phyloP scores from a whole-genome alignment of 2,113 vertebrate species.

The Nothobranchius kuhntae region DNA sequence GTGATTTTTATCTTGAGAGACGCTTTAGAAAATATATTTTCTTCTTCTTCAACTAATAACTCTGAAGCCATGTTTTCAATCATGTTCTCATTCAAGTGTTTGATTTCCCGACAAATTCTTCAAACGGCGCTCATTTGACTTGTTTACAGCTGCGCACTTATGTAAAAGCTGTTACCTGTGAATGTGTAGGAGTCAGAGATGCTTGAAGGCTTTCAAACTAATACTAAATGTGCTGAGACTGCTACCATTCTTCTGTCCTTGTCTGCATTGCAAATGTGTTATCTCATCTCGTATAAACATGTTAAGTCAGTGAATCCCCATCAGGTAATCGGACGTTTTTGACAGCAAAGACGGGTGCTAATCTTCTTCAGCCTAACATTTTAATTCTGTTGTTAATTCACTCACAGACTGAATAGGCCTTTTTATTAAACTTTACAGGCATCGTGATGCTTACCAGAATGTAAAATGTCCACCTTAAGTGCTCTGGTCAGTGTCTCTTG shows the following conservation, averaged over 20 bases:
- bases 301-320: slow-evolving; percentile 9
- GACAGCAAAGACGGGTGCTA: slow-evolving; percentile 47
- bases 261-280: slow-evolving; percentile 19
- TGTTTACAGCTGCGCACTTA: slow-evolving; percentile 17
- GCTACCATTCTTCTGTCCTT: not conserved
- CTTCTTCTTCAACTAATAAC: not conserved
- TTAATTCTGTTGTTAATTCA: slow-evolving; percentile 66
- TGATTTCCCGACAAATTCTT: slow-evolving; percentile 30
- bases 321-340: slow-evolving; percentile 31
- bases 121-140: slow-evolving; percentile 13
- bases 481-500: slow-evolving; percentile 15
- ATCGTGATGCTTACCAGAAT: slow-evolving; percentile 36
- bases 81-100: not conserved
- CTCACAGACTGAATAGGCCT: slow-evolving; percentile 46
- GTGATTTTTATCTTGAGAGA: no score
- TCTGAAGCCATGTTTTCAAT: slow-evolving; percentile 11
- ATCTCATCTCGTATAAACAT: slow-evolving; percentile 19
- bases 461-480: slow-evolving; percentile 22
- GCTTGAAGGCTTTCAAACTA: slow-evolving; percentile 32
- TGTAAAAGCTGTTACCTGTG: slow-evolving; percentile 5
- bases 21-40: no score
- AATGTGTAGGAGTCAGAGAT: slow-evolving; percentile 17
- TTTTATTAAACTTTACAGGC: slow-evolving; percentile 41
- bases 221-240: not conserved
- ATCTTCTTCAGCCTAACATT: slow-evolving; percentile 55